Base-by-base conservation (phyloP, 2,797 vertebrate species). In the Pangasius sanitwongsei region DNA sequence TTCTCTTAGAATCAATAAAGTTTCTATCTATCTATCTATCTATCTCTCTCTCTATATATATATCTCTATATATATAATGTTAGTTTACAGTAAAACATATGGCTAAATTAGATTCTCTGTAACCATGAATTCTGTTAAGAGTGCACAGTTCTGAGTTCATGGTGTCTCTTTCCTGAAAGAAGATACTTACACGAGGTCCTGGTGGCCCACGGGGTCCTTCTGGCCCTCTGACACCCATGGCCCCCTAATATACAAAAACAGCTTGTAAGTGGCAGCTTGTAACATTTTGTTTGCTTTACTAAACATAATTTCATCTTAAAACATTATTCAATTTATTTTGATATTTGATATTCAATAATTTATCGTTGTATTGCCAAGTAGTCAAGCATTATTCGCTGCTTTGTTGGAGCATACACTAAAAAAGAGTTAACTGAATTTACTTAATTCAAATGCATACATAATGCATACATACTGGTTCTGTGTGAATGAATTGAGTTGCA, bases 211-310 rank as follows among this genome's bases (percentile, higher is more conserved):
- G 97, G 57, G 96, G 97, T 31, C 99, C 99, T 78, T 96, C 95
- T 20, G 97, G 97, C 65, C 99, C 99, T 94, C 97, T 97, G 92
- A 95, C 97, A 88, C 99, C 99, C 89, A 97, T 96, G 88, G 99
- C 93, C 74, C 99, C 99, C 99, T 99, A 94, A 89, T 88, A 55
- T 15, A 72, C 34, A 91, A 55, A 55, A 85, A 83, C 55, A 34
- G 41, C 9, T 53, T 5, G 7, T 28, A 61, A 57, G 6, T 6
- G 16, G 31, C 18, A 31, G 34, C 11, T 83, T 63, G 12, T 15
- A 63, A 63, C 20, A 83, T 81, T 0, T 11, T 81, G 16, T 23
- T 37, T 81, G n/a, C 1, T 81, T 23, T 12, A 57, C 1, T 34
- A 57, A 34, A 8, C n/a, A 81, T 31, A 50, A 48, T 13, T 13